Conservation (phyloP, 2,888 invertebrate species). For the Drosophila neonasuta region DNA sequence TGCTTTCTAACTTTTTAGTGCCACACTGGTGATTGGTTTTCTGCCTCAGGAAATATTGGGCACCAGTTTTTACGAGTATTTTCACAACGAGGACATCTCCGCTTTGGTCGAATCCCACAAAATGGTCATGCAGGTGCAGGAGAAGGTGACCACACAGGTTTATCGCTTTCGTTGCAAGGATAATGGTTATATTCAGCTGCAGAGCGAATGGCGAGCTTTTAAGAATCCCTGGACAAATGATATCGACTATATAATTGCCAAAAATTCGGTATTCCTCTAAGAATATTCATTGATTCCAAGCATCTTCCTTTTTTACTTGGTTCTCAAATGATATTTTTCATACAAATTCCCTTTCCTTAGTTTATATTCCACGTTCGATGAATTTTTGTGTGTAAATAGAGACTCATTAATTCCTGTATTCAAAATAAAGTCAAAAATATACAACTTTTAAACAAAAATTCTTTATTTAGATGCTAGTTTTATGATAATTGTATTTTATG, state of each 20-base stretch:
- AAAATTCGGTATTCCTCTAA: slow-evolving; percentile 90
- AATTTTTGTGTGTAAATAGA: slow-evolving; percentile 1
- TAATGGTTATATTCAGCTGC: slow-evolving; percentile 87
- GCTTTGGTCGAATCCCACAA: slow-evolving; percentile 92
- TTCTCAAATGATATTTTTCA: slow-evolving; percentile 4
- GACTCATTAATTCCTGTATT: slow-evolving; percentile 1
- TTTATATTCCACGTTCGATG: slow-evolving; percentile 13
- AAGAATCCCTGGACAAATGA: slow-evolving; percentile 98
- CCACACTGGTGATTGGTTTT: slow-evolving; percentile 93
- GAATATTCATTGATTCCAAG: slow-evolving; percentile 17
- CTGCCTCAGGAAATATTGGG: slow-evolving; percentile 96
- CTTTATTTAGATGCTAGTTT: no score
- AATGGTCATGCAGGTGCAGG: slow-evolving; percentile 86
- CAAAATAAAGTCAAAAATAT: slow-evolving; percentile 12
- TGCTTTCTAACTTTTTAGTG: slow-evolving; percentile 82
- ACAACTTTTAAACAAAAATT: background rate
- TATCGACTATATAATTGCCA: slow-evolving; percentile 93
- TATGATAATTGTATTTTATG: no score
- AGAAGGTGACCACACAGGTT: slow-evolving; percentile 86
- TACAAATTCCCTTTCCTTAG: background rate
- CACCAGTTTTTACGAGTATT: slow-evolving; percentile 96
- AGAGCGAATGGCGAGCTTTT: slow-evolving; percentile 94
- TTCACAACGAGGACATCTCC: slow-evolving; percentile 90
- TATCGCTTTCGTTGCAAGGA: slow-evolving; percentile 92
- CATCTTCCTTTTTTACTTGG: slow-evolving; percentile 17